Conservation (phyloP, 2,113 vertebrate species). For the Pampusana beccarii region DNA sequence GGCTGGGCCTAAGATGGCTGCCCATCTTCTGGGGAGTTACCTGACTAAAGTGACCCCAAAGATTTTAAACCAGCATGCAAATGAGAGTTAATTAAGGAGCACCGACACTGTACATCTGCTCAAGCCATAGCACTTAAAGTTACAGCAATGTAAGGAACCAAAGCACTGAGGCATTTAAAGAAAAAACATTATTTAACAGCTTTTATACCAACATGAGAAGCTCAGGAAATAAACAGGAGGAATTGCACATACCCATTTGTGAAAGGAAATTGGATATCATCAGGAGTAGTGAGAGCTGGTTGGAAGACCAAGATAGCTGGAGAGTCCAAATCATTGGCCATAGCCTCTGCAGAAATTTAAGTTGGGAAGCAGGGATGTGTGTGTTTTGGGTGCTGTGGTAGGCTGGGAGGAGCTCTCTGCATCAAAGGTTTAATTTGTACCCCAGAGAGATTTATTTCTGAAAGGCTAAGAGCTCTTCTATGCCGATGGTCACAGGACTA, state of each 20-base stretch:
- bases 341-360: not conserved
- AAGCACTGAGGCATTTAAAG: not conserved
- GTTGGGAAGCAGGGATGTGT: not conserved
- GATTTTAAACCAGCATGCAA: not conserved
- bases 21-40: not conserved
- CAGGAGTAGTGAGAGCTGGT: not conserved
- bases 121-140: not conserved
- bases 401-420: not conserved
- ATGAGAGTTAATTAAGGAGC: not conserved
- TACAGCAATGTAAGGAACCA: not conserved
- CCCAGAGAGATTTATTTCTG: not conserved
- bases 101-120: accelerated
- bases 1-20: not conserved
- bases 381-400: not conserved
- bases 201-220: not conserved
- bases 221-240: not conserved
- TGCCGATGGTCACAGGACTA: not conserved
- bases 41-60: not conserved
- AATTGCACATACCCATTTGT: not conserved
- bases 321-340: not conserved
- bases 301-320: not conserved
- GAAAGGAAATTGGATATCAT: not conserved
- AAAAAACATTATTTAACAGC: not conserved
- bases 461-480: not conserved
- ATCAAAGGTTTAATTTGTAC: not conserved